These are phyloP conservation scores for Phenganax subtilis DNA, from an alignment of 92 coral and sea anemone genomes.

Conservation along the genomic window DNA sequence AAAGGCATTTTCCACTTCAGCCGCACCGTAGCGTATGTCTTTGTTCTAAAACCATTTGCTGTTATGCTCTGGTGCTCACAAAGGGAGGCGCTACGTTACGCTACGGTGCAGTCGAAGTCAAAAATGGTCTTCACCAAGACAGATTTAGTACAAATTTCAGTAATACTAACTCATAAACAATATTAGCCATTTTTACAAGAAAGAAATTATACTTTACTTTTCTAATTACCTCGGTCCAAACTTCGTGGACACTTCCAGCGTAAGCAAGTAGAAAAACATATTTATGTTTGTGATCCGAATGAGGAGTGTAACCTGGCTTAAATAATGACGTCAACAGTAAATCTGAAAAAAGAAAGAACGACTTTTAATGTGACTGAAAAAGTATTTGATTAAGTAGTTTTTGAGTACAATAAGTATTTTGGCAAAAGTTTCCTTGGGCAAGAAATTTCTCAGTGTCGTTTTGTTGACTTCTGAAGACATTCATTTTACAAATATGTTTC, in stretches of 20 bases:
- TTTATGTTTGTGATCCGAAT: constrained; percentile 89
- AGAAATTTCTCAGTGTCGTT: no score
- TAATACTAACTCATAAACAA: no score
- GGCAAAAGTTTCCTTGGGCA: not conserved
- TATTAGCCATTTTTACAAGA: not conserved
- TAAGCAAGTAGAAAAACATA: constrained; percentile 81
- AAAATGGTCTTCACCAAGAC: no score
- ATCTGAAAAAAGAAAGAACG: constrained; percentile 44
- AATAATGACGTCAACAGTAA: constrained; percentile 74
- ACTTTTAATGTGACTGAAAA: no score
- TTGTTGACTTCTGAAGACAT: no score
- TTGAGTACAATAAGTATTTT: not conserved
- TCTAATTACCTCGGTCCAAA: constrained; percentile 70
- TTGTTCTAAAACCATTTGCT: no score
- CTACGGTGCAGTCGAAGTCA: no score
- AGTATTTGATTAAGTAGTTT: not conserved
- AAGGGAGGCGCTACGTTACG: no score
- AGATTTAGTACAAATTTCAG: no score
- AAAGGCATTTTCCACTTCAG: not conserved
- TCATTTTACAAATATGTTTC: no score
- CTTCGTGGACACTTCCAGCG: constrained; percentile 87
- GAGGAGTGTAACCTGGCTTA: constrained; percentile 84
- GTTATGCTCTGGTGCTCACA: no score
- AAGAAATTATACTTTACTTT: not conserved
- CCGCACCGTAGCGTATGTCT: no score